Percentiles rank a stretch among this genome's conserved stretches.
Conservation (phyloP, 2,797 vertebrate genomes). For the Neopelma chrysocephalum region DNA sequence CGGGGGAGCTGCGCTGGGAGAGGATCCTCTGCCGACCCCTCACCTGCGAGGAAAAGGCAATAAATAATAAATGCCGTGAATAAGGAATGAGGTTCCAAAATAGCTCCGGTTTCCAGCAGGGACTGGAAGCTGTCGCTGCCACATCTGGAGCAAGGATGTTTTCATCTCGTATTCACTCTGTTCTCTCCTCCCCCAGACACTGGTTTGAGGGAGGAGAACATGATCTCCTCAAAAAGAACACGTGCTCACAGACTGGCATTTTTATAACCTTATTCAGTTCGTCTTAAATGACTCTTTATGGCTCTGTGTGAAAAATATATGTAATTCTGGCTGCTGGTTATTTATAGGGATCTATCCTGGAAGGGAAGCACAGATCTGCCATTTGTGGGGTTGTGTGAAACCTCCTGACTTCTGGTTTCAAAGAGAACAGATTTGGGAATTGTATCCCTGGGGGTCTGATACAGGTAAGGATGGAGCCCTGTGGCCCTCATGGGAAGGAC, state of each 20-base stretch:
- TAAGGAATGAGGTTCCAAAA: not conserved
- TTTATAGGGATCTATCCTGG: rapidly evolving
- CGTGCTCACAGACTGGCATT: rapidly evolving
- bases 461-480: not conserved
- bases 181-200: not conserved
- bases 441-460: not conserved
- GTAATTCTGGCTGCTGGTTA: not conserved
- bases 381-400: rapidly evolving
- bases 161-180: rapidly evolving
- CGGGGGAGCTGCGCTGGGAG: not conserved
- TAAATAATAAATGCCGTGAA: not conserved
- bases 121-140: not conserved
- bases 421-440: not conserved
- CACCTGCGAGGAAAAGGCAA: not conserved
- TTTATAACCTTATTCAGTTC: not conserved
- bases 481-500: not conserved
- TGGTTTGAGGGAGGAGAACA: not conserved
- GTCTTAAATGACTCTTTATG: not conserved
- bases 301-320: not conserved
- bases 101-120: not conserved
- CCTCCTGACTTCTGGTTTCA: not conserved
- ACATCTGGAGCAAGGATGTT: not conserved
- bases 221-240: not conserved
- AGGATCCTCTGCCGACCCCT: not conserved
- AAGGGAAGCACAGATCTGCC: not conserved